phyloP scores from a whole-genome alignment of 2,888 invertebrate genomes.

The Ormia ochracea region DNA sequence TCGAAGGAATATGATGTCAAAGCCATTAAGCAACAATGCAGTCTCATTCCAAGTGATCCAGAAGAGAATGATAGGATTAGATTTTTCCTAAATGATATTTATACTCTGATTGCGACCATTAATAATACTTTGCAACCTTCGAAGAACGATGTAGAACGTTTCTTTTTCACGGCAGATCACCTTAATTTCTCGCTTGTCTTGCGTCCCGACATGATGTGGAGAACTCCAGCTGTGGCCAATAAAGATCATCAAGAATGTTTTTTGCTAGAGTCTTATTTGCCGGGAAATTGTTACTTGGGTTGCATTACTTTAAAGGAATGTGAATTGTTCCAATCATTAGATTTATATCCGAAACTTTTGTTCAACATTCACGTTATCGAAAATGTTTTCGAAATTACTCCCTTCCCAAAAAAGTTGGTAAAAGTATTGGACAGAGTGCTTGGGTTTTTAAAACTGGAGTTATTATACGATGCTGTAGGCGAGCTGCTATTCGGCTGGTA shows the following conservation, averaged over 20 bases:
- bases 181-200: conserved; percentile 57
- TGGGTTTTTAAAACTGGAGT: conserved; percentile 51
- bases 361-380: conserved; percentile 52
- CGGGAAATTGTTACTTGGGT: conserved; percentile 59
- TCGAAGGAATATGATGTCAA: not conserved
- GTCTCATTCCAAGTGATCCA: conserved; percentile 33
- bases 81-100: conserved; percentile 20
- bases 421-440: conserved; percentile 31
- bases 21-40: not conserved
- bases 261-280: conserved; percentile 59
- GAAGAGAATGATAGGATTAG: not conserved
- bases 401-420: conserved; percentile 50
- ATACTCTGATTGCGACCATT: conserved; percentile 49
- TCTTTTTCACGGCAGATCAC: conserved; percentile 59
- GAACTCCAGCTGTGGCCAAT: not conserved
- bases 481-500: conserved; percentile 62
- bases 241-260: conserved; percentile 22
- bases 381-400: conserved; percentile 62
- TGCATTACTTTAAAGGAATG: conserved; percentile 41
- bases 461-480: conserved; percentile 62
- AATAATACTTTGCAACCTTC: conserved; percentile 38
- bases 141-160: conserved; percentile 35
- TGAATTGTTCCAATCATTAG: conserved; percentile 46
- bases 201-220: conserved; percentile 61
- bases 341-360: conserved; percentile 47